A percentile compares a stretch with the other conserved stretches of the same genome.
Conservation (phyloP, 2,113 vertebrate genomes). For the Sturnus vulgaris region DNA sequence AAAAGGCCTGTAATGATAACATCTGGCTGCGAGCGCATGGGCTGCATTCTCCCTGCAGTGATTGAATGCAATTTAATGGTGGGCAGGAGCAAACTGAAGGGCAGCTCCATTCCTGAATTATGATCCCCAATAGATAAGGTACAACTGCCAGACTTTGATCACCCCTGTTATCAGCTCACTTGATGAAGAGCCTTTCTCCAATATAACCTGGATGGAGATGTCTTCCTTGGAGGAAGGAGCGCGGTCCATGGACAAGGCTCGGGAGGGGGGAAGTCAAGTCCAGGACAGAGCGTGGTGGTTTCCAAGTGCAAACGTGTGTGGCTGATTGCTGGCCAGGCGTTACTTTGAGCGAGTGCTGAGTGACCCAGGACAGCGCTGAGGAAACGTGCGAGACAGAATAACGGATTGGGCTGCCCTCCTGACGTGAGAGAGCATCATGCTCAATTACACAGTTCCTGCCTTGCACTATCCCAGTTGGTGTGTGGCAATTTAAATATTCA, state of each 20-base stretch:
- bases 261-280: background rate
- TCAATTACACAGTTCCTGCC: background rate
- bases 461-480: background rate
- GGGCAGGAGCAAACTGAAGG: constrained; percentile 65
- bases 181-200: constrained; percentile 40
- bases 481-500: background rate
- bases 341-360: background rate
- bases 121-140: constrained; percentile 70
- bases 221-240: background rate
- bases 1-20: constrained; percentile 80
- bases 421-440: background rate
- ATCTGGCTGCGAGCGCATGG: constrained; percentile 78
- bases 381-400: background rate
- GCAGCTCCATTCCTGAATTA: constrained; percentile 74
- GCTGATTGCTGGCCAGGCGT: background rate
- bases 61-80: constrained; percentile 80
- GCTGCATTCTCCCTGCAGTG: constrained; percentile 67
- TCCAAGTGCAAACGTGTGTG: background rate
- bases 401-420: background rate
- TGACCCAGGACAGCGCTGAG: background rate
- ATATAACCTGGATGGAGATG: background rate
- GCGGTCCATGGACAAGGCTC: background rate
- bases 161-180: background rate
- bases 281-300: background rate
- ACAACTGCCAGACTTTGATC: constrained; percentile 71